Evolutionary conservation across 2,888 invertebrate species (phyloP), one percentile per base, ranked within the genome.

Genomic region (Megamerina dolium): DNA sequence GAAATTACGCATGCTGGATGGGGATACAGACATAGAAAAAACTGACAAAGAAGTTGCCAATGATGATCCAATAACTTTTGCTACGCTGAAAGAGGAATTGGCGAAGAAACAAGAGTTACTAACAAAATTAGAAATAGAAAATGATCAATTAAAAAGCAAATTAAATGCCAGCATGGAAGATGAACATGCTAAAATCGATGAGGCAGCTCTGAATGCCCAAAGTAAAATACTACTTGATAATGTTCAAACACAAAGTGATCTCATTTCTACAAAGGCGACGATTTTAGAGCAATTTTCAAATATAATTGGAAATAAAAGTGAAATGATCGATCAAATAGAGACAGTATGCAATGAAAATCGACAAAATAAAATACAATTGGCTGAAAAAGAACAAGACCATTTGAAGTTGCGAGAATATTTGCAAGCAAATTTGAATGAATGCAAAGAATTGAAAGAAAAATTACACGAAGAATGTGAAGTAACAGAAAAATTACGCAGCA

Each of bases 391-490:
- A 31, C 18, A 8, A 19, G 35, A 14, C 13, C 26, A 34, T 20
- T 8, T 10, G 20, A 12, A 20, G 37, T 37, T 27, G 44, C 45
- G 3, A 35, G 32, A 13, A 42, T 41, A 26, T 29, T 43, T 8
- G 45, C 46, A 20, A 43, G 33, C 17, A 45, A 47, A 6, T 23
- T 8, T 23, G 23, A 6, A 23, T 8, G 23, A 23, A 23, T 8
- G 10, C 10, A 10, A 23, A 23, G 23, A 23, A 23, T 23, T 41
- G 26, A 17, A 41, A 18, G 12, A 16, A 23, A n/a, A 16, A n/a
- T 23, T 23, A 10, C 23, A 23, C 5, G 10, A 19, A 20, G 13
- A 26, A 4, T 19, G 30, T 37, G 20, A 43, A 19, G 5, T 16
- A 10, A 10, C n/a, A 10, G 16, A 17, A 3, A 8, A 6, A 23